A percentile compares a stretch with the other conserved stretches of the same genome.
Conservation (phyloP, 2,113 vertebrate species). For the Sturnira hondurensis region DNA sequence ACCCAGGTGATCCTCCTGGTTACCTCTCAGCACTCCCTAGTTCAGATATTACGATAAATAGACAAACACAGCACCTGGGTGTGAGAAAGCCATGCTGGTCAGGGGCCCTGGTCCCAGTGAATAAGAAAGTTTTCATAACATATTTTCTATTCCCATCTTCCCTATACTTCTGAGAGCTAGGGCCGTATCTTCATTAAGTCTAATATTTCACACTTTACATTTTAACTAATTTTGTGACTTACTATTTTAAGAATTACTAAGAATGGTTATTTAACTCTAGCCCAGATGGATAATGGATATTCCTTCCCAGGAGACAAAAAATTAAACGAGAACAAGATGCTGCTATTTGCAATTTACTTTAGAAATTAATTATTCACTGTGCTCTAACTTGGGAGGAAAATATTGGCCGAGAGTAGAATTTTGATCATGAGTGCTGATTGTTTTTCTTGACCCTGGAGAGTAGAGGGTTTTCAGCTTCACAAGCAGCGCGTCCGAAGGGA, state of each 20-base stretch:
- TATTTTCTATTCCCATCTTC: neutral
- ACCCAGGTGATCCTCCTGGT: neutral
- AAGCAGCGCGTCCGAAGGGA: too few relatives aligned
- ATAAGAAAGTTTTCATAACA: neutral
- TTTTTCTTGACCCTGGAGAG: neutral
- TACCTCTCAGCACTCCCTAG: neutral
- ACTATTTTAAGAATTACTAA: neutral
- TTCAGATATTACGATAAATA: neutral
- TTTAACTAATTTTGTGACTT: neutral
- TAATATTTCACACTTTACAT: neutral
- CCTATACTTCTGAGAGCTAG: neutral
- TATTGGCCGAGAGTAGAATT: neutral
- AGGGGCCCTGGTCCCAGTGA: neutral
- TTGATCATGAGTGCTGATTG: neutral
- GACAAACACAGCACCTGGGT: neutral
- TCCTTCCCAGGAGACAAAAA: neutral
- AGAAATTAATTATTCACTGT: neutral
- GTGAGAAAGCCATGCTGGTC: neutral
- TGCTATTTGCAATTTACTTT: neutral
- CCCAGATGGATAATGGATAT: neutral
- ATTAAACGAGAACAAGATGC: neutral
- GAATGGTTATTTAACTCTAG: neutral
- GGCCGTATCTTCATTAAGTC: neutral
- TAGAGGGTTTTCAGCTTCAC: neutral
- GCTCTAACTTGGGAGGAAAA: neutral